Conservation (phyloP, 92 coral and sea anemone genomes). For the Palythoa grandiflora region DNA sequence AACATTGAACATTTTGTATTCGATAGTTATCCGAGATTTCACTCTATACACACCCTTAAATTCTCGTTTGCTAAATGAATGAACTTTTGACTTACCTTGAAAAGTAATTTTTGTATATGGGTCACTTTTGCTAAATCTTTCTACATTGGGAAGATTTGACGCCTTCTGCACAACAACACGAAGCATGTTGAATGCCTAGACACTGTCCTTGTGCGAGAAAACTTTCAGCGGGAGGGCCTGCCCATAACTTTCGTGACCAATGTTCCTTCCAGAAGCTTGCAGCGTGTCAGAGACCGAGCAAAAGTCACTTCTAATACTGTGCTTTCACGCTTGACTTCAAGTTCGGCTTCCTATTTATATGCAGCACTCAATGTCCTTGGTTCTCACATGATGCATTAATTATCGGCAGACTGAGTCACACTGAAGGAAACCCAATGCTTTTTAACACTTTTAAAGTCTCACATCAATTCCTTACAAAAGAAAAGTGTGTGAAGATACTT, state of each 20-base stretch:
- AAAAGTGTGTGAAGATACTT: background rate
- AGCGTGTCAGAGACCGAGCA: background rate
- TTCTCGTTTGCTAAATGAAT: background rate
- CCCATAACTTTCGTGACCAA: background rate
- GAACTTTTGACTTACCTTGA: constrained; percentile 58
- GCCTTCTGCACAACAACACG: constrained; percentile 45
- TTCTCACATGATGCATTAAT: constrained; percentile 16
- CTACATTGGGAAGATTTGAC: constrained; percentile 65
- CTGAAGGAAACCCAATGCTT: background rate
- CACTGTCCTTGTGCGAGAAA: background rate
- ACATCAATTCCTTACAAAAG: background rate
- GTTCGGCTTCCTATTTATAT: constrained; percentile 6
- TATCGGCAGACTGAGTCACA: background rate
- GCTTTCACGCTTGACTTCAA: constrained; percentile 43
- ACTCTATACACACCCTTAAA: constrained; percentile 27
- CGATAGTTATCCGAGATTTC: background rate
- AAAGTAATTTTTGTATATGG: constrained; percentile 58
- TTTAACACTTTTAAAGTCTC: background rate
- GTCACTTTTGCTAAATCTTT: constrained; percentile 67
- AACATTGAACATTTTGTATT: background rate
- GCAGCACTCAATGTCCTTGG: background rate
- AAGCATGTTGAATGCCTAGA: constrained; percentile 14
- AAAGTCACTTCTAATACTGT: background rate
- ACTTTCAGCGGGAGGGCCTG: background rate
- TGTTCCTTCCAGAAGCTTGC: background rate